phyloP scores from a whole-genome alignment of 2,888 invertebrate species.

The Metalampra italica region DNA sequence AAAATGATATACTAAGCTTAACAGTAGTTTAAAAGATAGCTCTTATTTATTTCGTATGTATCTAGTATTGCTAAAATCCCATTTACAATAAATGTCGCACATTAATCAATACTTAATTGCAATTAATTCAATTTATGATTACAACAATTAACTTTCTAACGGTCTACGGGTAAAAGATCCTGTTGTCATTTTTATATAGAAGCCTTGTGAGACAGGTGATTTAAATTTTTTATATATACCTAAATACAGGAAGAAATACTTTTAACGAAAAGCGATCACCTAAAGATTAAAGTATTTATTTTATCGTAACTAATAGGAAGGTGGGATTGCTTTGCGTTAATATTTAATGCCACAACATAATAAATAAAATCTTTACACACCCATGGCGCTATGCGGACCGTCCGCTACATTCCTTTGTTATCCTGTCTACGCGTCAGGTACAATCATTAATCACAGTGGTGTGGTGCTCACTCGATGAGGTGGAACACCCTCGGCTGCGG shows the following conservation, averaged over 20 bases:
- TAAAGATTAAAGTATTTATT: too few species aligned
- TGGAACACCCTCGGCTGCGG: slow-evolving; percentile 11
- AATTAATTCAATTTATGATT: not conserved
- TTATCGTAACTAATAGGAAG: too few species aligned
- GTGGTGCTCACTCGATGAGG: slow-evolving; percentile 40
- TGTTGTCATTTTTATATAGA: too few species aligned
- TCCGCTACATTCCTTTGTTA: not conserved
- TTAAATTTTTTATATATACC: too few species aligned
- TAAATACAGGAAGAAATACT: too few species aligned
- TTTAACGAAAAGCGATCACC: too few species aligned
- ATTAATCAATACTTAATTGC: slow-evolving; percentile 2
- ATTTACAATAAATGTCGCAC: not conserved
- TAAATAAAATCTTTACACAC: too few species aligned
- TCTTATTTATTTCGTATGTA: not conserved
- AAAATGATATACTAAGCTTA: not conserved
- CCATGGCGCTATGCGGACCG: too few species aligned
- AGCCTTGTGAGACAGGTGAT: too few species aligned
- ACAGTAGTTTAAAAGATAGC: not conserved
- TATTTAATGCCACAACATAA: too few species aligned
- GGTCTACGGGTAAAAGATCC: not conserved
- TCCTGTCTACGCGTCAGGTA: not conserved
- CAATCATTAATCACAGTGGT: slow-evolving; percentile 7
- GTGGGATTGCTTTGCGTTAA: too few species aligned
- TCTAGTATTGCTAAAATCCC: not conserved
- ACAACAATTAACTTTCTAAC: not conserved